A percentile compares a stretch with the other conserved stretches of the same genome.
phyloP scores from a whole-genome alignment of 2,888 invertebrate species.

The Hypena proboscidalis region DNA sequence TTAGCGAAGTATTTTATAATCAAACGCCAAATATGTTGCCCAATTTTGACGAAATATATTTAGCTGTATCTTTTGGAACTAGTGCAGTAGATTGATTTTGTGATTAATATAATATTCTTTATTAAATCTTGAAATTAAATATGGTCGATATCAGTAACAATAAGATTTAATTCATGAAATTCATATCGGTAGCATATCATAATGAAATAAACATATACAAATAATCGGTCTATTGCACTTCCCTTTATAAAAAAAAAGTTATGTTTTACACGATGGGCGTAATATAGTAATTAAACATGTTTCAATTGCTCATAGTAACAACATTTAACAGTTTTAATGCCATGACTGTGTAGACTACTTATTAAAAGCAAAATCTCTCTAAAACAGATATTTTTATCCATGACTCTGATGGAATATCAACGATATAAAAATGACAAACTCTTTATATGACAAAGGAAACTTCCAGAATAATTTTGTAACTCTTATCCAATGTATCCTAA shows the following conservation, averaged over 20 bases:
- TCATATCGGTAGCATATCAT: constrained; percentile 35
- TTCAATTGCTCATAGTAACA: constrained; percentile 12
- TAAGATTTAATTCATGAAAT: constrained; percentile 12
- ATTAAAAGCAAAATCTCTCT: neutral
- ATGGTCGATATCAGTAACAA: neutral
- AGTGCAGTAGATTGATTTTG: constrained; percentile 22
- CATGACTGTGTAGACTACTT: too few species aligned
- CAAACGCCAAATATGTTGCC: constrained; percentile 25
- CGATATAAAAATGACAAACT: too few species aligned
- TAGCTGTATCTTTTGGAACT: constrained; percentile 3
- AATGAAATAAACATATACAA: constrained; percentile 17
- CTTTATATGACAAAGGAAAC: too few species aligned
- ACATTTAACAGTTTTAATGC: too few species aligned
- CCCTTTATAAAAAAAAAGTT: neutral
- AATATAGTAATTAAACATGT: neutral
- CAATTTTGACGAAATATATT: constrained; percentile 13
- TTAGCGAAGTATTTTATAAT: constrained; percentile 13
- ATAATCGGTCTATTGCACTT: constrained; percentile 25
- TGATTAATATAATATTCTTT: too few species aligned
- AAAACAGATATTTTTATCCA: neutral
- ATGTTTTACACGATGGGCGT: neutral
- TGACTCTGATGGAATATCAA: neutral
- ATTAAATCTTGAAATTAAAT: too few species aligned
- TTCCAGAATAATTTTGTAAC: too few species aligned
- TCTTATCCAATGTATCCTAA: too few species aligned